Evolutionary conservation across 2,113 vertebrate species (phyloP).

Genomic region (Tachysurus vachellii): DNA sequence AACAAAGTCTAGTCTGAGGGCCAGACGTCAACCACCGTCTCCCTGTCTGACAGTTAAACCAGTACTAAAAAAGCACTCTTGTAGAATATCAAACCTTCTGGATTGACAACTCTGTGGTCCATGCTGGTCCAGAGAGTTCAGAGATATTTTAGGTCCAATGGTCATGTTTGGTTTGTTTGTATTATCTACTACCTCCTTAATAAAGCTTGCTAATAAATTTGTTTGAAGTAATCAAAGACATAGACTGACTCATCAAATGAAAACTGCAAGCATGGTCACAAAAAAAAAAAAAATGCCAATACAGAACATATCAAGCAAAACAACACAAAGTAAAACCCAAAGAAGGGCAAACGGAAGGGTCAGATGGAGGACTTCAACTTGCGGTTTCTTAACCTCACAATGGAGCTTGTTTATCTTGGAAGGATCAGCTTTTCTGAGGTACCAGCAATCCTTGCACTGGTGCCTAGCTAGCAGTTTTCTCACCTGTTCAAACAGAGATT

Average conservation of each 20-base stretch:
- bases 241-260: not conserved
- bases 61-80: not conserved
- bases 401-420: slow-evolving; percentile 69
- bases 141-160: not conserved
- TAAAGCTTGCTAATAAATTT: slow-evolving; percentile 23
- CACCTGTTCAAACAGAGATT: slow-evolving; percentile 76
- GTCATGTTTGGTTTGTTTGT: not conserved
- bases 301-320: slow-evolving; percentile 1
- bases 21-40: not conserved
- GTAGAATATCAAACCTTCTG: not conserved
- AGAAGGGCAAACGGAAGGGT: slow-evolving; percentile 41
- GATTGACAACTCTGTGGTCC: not conserved
- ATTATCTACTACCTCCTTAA: not conserved
- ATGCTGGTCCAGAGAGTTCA: not conserved
- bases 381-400: slow-evolving; percentile 56
- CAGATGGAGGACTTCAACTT: slow-evolving; percentile 61
- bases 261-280: slow-evolving; percentile 11
- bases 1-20: slow-evolving; percentile 24
- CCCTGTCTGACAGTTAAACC: not conserved
- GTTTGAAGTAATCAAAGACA: slow-evolving; percentile 8
- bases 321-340: not conserved
- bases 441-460: slow-evolving; percentile 59
- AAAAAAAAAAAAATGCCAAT: slow-evolving; percentile 26
- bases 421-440: slow-evolving; percentile 53
- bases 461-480: slow-evolving; percentile 75